Evolutionary conservation across 2,797 vertebrate genomes (phyloP), one percentile per base, ranked within the genome.

Genomic region (Sebastes minor): DNA sequence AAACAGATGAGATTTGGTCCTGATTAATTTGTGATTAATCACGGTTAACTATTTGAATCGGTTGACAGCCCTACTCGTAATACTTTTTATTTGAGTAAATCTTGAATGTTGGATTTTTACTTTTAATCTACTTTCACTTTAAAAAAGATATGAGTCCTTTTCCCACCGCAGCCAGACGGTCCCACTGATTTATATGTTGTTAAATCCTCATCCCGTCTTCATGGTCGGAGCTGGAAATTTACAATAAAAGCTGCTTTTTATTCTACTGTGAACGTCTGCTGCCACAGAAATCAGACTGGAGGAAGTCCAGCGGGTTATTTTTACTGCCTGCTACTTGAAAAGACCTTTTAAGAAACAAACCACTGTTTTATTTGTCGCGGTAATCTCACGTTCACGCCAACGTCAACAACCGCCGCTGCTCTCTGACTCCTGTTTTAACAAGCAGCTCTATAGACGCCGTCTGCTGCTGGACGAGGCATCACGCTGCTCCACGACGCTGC

Each of bases 251-350:
- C 49, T 8, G 49, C 32, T 55, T 63, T 76, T 56, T 1, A 59
- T 6, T 59, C 78, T 10, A 20, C 22, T 35, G 28, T 59, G 25
- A 20, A 0, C 23, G 42, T 79, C 52, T 30, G 5, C 52, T 49
- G 53, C 56, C 30, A 16, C 57, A 27, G 59, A 60, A 73, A 22
- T 7, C 14, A 22, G 55, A 30, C 32, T 16, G 42, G 66, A 78
- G 71, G 76, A 84, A 83, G 79, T 74, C 52, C 20, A 77, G 11
- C 1, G 0, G 27, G 79, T 84, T 80, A 53, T 83, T 81, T 85
- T 75, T 30, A 70, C 65, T 20, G 35, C 68, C 8, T 63, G 56
- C 30, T 42, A 70, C 60, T 52, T 76, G 1, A 76, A 81, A 67
- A 65, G 12, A 32, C 13, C 7, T 30, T 80, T 82, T 25, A 69